Evolutionary conservation across 92 coral and sea anemone genomes (phyloP).

Genomic region (Pocillopora meandrina): DNA sequence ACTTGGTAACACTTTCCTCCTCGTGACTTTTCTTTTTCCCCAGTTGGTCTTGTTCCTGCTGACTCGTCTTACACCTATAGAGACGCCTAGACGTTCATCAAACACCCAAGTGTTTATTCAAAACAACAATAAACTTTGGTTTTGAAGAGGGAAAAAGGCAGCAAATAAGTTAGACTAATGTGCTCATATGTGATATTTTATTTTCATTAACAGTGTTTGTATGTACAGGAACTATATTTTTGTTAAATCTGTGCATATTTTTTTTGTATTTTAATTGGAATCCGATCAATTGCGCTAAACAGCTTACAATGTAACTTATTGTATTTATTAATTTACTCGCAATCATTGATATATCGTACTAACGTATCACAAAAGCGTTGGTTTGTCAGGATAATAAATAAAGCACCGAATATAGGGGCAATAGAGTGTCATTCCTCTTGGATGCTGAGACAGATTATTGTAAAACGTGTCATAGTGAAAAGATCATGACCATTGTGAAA

Average conservation of each 20-base stretch:
- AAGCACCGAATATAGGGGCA: no score
- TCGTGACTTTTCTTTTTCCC: neutral
- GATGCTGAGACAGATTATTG: no score
- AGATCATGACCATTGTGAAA: no score
- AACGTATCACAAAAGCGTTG: no score
- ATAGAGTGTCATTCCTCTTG: no score
- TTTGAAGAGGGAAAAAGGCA: neutral
- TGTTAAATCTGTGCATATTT: neutral
- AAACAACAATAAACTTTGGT: neutral
- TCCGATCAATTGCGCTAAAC: no score
- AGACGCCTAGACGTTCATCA: neutral
- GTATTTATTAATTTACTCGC: no score
- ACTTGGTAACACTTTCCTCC: neutral
- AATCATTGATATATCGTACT: no score
- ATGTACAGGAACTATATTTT: neutral
- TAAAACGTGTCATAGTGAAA: no score
- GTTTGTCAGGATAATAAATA: no score
- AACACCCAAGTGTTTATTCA: neutral
- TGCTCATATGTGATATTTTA: neutral
- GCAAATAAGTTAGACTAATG: neutral
- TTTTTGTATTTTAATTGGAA: neutral
- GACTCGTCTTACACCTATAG: constrained; percentile 37
- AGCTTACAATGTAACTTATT: no score
- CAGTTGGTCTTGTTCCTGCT: constrained; percentile 46
- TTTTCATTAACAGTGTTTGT: neutral